Base-by-base conservation (phyloP, 2,113 vertebrate species). In the Eublepharis macularius region DNA sequence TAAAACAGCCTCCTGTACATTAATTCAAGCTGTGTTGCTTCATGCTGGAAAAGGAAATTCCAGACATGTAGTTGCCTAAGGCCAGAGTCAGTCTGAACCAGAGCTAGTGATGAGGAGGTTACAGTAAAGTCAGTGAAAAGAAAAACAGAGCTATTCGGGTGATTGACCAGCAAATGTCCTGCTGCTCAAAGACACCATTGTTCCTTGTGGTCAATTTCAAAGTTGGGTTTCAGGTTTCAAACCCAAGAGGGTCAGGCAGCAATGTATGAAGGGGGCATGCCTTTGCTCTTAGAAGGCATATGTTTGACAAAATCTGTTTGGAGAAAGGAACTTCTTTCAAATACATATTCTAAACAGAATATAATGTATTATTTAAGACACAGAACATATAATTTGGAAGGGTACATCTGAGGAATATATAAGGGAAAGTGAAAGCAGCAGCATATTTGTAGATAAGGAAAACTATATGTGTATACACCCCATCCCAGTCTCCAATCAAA, bases 21-120 rank as follows among this genome's bases (percentile, higher is more conserved):
- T 88, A 86, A 87, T 17, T 90, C 93, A 93, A 94, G 87, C 92
- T 94, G 89, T 81, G 92, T 60, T 86, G n/a, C 41, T 93, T 39
- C 68, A 73, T 75, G 70, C 24, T 86, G 7, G 70, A 91, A 91
- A 91, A 92, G 90, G 84, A 95, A 94, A 88, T 90, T 86, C 90
- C 94, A 95, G 93, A 94, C 91, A 83, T 93, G 79, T 90, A 91
- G 86, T 32, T 92, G 85, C 90, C 88, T 89, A 77, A 49, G 88
- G 92, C 85, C 90, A 95, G 16, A 2, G 84, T 51, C 87, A 83
- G 80, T 86, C 86, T 80, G 86, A 92, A 95, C 88, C 77, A 87
- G 49, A 91, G 88, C 94, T 94, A 92, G 83, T 90, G 85, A 92
- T 85, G 87, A 90, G 54, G 87, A 93, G 91, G 95, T 96, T 94